These are phyloP conservation scores for Caenorhabditis panamensis DNA, from an alignment of 2,888 invertebrate species.

Conservation along the genomic window DNA sequence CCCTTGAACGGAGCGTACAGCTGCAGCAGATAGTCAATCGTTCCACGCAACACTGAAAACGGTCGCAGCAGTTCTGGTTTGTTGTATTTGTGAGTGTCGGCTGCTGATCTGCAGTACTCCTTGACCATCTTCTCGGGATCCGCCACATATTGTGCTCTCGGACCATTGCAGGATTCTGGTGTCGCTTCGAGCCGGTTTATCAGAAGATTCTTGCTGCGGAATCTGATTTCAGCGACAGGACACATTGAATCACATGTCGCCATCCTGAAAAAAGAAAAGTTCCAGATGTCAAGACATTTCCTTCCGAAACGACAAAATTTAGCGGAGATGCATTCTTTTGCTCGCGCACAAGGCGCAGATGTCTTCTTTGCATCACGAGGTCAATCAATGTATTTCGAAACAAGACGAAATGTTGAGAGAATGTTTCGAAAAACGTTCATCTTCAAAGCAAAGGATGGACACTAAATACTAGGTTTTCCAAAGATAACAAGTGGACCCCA, in stretches of 20 bases:
- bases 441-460: not conserved
- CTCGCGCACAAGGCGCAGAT: too few species aligned
- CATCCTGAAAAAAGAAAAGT: constrained; percentile 5
- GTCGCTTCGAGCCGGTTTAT: constrained; percentile 64
- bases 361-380: too few species aligned
- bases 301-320: too few species aligned
- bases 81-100: constrained; percentile 58
- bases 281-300: too few species aligned
- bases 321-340: too few species aligned
- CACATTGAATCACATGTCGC: constrained; percentile 59
- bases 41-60: constrained; percentile 41
- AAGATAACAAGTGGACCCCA: constrained; percentile 21
- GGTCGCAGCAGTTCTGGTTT: constrained; percentile 60
- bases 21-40: constrained; percentile 64
- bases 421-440: not conserved
- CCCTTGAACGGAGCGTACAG: constrained; percentile 38
- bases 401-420: too few species aligned
- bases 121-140: constrained; percentile 63
- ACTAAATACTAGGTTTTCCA: not conserved
- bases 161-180: constrained; percentile 8
- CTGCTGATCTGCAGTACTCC: constrained; percentile 65
- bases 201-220: constrained; percentile 60
- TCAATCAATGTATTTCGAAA: not conserved
- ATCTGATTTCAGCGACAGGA: constrained; percentile 49
- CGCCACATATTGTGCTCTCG: constrained; percentile 24